Evolutionary conservation across 2,888 invertebrate genomes (phyloP).

Genomic region (Tupiocoris notatus): DNA sequence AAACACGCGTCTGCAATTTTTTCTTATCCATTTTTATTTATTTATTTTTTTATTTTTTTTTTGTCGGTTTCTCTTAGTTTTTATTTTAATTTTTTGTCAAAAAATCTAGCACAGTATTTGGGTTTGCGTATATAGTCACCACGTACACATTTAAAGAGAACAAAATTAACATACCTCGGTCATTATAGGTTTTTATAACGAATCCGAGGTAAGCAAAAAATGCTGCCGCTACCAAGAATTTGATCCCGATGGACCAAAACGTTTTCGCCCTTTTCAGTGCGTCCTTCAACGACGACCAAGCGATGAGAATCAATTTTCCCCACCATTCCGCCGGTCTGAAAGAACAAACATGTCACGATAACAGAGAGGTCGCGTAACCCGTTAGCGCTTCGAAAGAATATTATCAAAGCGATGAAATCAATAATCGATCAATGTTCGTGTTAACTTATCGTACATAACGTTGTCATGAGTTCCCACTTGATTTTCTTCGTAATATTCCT

Average conservation of each 20-base stretch:
- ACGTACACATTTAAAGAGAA: not conserved
- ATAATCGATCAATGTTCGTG: no score
- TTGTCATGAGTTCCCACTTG: no score
- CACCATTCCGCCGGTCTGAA: not conserved
- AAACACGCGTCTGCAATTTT: no score
- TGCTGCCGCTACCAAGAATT: not conserved
- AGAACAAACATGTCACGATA: no score
- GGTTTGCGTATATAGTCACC: not conserved
- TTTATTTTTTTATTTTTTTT: no score
- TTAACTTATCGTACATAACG: no score
- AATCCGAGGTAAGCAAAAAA: slow-evolving; percentile 29
- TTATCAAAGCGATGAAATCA: no score
- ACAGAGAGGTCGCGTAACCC: not conserved
- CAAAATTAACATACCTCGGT: slow-evolving; percentile 21
- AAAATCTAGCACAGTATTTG: not conserved
- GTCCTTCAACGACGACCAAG: slow-evolving; percentile 10
- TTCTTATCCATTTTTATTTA: no score
- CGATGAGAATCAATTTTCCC: slow-evolving; percentile 1
- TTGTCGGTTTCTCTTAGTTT: no score
- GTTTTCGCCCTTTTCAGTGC: not conserved
- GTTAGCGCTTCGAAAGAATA: no score
- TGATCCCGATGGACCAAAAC: not conserved
- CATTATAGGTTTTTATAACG: slow-evolving; percentile 33
- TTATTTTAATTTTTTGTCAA: not conserved
- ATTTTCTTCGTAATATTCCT: no score